Evolutionary conservation across 2,888 invertebrate species (phyloP).

Genomic region (Aphodius sticticus): DNA sequence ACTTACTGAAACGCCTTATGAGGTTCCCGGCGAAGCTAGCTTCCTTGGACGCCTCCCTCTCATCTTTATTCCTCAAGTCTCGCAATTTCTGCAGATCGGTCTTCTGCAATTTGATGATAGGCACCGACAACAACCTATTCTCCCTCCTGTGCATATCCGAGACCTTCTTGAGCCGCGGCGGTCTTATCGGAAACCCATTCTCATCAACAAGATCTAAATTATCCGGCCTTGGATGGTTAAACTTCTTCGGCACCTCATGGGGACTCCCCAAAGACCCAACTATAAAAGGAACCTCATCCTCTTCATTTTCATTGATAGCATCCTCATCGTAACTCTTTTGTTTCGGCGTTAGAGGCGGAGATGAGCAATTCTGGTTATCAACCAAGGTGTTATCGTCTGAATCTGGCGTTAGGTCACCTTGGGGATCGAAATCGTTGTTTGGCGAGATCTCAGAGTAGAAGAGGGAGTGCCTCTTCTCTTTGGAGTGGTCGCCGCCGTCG

Average conservation of each 20-base stretch:
- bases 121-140: constrained; percentile 77
- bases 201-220: constrained; percentile 69
- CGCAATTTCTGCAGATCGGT: constrained; percentile 62
- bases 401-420: constrained; percentile 54
- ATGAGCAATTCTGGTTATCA: constrained; percentile 45
- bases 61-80: constrained; percentile 66
- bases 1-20: constrained; percentile 91
- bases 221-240: constrained; percentile 64
- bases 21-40: constrained; percentile 76
- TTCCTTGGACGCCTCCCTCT: constrained; percentile 51
- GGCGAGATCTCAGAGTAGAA: constrained; percentile 55
- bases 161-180: constrained; percentile 64
- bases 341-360: constrained; percentile 39
- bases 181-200: constrained; percentile 64
- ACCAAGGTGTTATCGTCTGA: constrained; percentile 56
- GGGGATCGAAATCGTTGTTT: constrained; percentile 37
- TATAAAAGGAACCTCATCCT: constrained; percentile 46
- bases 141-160: constrained; percentile 61
- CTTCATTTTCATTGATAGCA: constrained; percentile 51
- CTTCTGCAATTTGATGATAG: constrained; percentile 73
- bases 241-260: constrained; percentile 43
- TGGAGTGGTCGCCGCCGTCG: constrained; percentile 48
- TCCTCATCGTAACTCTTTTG: constrained; percentile 58
- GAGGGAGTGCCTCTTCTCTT: constrained; percentile 60
- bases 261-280: constrained; percentile 52